phyloP scores from a whole-genome alignment of 2,888 invertebrate species.

The Drosophila picticornis region DNA sequence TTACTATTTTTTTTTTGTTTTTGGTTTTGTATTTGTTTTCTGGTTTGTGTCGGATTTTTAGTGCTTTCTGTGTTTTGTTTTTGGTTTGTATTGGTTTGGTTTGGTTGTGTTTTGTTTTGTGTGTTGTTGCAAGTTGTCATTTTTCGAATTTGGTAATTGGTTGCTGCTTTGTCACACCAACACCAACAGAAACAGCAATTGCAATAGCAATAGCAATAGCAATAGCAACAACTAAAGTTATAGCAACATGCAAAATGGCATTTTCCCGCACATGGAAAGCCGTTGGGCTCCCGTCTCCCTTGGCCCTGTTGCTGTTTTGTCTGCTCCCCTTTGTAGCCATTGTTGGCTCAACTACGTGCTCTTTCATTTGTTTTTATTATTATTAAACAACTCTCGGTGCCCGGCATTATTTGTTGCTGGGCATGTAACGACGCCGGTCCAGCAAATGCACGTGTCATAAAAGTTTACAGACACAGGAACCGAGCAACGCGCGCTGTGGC shows the following conservation, averaged over 20 bases:
- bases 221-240: slow-evolving; percentile 32
- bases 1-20: slow-evolving; percentile 6
- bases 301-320: slow-evolving; percentile 11
- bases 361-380: slow-evolving; percentile 80
- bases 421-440: slow-evolving; percentile 42
- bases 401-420: slow-evolving; percentile 65
- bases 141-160: slow-evolving; percentile 80
- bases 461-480: slow-evolving; percentile 73
- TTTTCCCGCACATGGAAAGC: slow-evolving; percentile 54
- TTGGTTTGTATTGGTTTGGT: slow-evolving; percentile 28
- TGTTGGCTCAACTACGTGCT: slow-evolving; percentile 75
- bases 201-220: slow-evolving; percentile 20
- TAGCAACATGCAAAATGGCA: slow-evolving; percentile 73
- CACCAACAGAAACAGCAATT: slow-evolving; percentile 29
- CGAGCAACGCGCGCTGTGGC: slow-evolving; percentile 32
- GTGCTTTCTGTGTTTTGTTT: slow-evolving; percentile 47
- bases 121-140: slow-evolving; percentile 78
- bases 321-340: slow-evolving; percentile 42
- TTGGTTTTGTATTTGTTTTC: slow-evolving; percentile 2
- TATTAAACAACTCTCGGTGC: slow-evolving; percentile 77
- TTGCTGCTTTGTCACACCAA: slow-evolving; percentile 79
- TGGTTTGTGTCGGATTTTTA: slow-evolving; percentile 46
- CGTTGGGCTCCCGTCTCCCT: slow-evolving; percentile 4
- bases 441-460: slow-evolving; percentile 73
- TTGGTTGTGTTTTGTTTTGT: slow-evolving; percentile 32